phyloP scores from a whole-genome alignment of 2,797 vertebrate species.

The Garrulus glandarius region DNA sequence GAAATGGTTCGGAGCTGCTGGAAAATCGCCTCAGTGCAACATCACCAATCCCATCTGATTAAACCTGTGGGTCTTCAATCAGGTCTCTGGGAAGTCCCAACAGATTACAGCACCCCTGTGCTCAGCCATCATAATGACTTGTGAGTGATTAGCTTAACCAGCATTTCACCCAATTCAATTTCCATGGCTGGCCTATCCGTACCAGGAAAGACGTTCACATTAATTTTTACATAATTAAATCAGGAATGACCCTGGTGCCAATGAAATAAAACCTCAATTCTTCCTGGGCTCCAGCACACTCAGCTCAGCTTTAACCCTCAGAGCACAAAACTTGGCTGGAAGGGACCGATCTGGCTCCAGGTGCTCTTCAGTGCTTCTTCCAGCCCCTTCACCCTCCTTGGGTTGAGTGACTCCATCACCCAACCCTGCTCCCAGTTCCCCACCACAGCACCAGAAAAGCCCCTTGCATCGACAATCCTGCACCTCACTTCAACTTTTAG shows the following conservation, averaged over 20 bases:
- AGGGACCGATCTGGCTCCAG: rapidly evolving
- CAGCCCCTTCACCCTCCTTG: background rate
- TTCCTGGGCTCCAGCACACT: background rate
- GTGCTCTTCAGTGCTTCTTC: too few relatives aligned
- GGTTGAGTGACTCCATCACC: background rate
- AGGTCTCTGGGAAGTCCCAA: slow-evolving; percentile 41
- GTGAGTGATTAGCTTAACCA: slow-evolving; percentile 55
- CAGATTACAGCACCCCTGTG: slow-evolving; percentile 26
- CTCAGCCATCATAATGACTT: slow-evolving; percentile 48
- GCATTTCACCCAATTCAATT: slow-evolving; percentile 59
- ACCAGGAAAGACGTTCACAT: slow-evolving; percentile 43
- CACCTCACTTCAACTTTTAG: rapidly evolving
- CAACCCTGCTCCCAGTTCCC: background rate
- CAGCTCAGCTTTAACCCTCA: background rate
- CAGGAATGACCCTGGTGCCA: slow-evolving; percentile 44
- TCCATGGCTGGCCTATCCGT: slow-evolving; percentile 43
- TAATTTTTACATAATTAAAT: slow-evolving; percentile 70
- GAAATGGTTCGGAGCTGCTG: background rate
- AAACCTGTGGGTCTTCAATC: slow-evolving; percentile 38
- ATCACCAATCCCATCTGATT: background rate
- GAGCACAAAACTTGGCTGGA: background rate
- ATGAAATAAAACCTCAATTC: slow-evolving; percentile 50
- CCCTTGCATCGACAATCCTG: rapidly evolving
- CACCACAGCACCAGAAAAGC: background rate
- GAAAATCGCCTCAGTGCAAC: background rate